These are phyloP conservation scores for Urocitellus parryii DNA, from an alignment of 2,113 vertebrate genomes.

Conservation along the genomic window DNA sequence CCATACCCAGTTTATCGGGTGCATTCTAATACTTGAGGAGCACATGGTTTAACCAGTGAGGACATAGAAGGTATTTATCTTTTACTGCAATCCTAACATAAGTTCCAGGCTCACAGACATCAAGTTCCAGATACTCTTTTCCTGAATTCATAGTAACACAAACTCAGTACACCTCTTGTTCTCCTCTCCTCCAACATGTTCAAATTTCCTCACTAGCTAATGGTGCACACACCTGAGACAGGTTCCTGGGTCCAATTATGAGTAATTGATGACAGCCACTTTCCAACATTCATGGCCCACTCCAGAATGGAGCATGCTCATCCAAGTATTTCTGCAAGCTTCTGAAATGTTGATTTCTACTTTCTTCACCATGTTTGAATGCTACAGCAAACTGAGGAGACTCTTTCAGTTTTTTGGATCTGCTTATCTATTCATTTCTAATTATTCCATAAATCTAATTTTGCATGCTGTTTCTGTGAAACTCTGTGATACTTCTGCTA, in stretches of 20 bases:
- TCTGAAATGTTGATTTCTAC: conserved; percentile 75
- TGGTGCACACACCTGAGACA: not conserved
- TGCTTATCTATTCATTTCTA: conserved; percentile 72
- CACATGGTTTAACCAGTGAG: not conserved
- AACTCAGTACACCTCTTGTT: not conserved
- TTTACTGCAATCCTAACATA: not conserved
- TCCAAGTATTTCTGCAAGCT: conserved; percentile 73
- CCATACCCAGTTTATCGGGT: not conserved
- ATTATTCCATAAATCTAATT: conserved; percentile 37
- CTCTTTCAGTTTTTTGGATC: conserved; percentile 53
- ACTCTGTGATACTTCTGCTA: not conserved
- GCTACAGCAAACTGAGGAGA: conserved; percentile 65
- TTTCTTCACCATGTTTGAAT: conserved; percentile 69
- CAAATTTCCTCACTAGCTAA: conserved; percentile 2
- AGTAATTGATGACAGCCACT: not conserved
- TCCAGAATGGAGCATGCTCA: conserved; percentile 56
- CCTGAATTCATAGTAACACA: conserved; percentile 12
- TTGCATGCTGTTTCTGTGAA: not conserved
- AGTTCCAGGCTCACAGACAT: not conserved
- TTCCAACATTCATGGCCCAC: conserved; percentile 34
- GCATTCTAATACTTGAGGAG: not conserved
- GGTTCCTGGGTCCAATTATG: conserved; percentile 22
- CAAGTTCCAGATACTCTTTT: conserved; percentile 14
- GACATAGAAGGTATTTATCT: not conserved
- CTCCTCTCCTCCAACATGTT: conserved; percentile 1